Evolutionary conservation across 2,888 invertebrate species (phyloP).

Genomic region (Himalopsyche kuldschensis): DNA sequence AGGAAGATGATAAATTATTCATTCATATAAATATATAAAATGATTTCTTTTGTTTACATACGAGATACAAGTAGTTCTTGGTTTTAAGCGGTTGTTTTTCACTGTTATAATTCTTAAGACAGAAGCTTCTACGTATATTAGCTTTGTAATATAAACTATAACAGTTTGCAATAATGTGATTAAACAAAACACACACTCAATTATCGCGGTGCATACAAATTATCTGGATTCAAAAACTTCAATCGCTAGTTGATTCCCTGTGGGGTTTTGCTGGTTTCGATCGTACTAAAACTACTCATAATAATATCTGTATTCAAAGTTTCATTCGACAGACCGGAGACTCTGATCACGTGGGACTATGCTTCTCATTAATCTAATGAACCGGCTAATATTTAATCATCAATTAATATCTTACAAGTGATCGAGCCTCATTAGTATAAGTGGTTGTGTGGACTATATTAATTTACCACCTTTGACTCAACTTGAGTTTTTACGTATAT

Average conservation of each 20-base stretch:
- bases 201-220: background rate
- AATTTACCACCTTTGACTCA: too few species aligned
- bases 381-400: conserved; percentile 24
- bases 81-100: too few species aligned
- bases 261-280: background rate
- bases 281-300: background rate
- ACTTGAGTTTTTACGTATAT: too few species aligned
- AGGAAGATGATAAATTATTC: too few species aligned
- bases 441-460: background rate
- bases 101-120: too few species aligned
- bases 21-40: too few species aligned
- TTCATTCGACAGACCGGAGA: background rate
- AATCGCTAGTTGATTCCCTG: background rate
- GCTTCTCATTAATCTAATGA: conserved; percentile 18
- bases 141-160: too few species aligned
- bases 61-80: too few species aligned
- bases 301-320: background rate
- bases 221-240: background rate
- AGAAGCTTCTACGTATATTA: too few species aligned
- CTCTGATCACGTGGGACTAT: background rate
- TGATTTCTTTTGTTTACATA: too few species aligned
- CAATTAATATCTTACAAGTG: conserved; percentile 21
- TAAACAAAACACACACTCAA: background rate
- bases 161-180: background rate
- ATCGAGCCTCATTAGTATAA: conserved; percentile 11